Evolutionary conservation across 2,797 vertebrate species (phyloP), one percentile per base, ranked within the genome.

Genomic region (Smutsia gigantea): DNA sequence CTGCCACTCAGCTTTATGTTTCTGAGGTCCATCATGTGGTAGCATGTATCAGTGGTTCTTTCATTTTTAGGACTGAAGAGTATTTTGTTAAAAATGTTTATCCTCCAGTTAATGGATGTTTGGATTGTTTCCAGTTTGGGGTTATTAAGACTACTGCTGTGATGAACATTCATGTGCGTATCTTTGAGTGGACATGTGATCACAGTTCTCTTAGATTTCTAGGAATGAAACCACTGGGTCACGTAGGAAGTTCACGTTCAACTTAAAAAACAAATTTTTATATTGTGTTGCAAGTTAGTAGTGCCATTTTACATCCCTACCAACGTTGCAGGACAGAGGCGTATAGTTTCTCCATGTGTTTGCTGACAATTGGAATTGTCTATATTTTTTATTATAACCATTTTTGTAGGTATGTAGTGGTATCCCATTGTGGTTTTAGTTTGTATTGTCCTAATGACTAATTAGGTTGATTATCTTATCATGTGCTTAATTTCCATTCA

Each of bases 171-270:
- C 23, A n/a, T 49, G 1, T 81, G 53, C 15, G 18, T 82, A 51
- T 27, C 21, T 72, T 83, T 61, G 23, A 87, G 27, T 63, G 7
- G 27, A 83, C 75, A 75, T 75, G 42, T 21, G 63, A 74, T 93
- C 63, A 55, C 51, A 53, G 78, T 72, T 89, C 31, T 97, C n/a
- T 64, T 72, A 19, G n/a, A 86, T 89, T 85, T 89, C 57, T 82
- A 94, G 53, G 31, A 93, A 46, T 85, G 23, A n/a, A 77, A 87
- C 83, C 2, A 77, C 59, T 77, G 25, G 13, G 2, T 79, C 23
- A 55, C 59, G 51, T 46, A 74, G 17, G 49, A 89, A 89, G 0
- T 90, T 85, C 55, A 82, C 31, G 1, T 87, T 84, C 34, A 87
- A 81, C 18, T 82, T 84, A 7, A 10, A 79, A 91, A 90, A 53